phyloP scores from a whole-genome alignment of 1,140 invertebrate species.

The Nasonia giraulti region DNA sequence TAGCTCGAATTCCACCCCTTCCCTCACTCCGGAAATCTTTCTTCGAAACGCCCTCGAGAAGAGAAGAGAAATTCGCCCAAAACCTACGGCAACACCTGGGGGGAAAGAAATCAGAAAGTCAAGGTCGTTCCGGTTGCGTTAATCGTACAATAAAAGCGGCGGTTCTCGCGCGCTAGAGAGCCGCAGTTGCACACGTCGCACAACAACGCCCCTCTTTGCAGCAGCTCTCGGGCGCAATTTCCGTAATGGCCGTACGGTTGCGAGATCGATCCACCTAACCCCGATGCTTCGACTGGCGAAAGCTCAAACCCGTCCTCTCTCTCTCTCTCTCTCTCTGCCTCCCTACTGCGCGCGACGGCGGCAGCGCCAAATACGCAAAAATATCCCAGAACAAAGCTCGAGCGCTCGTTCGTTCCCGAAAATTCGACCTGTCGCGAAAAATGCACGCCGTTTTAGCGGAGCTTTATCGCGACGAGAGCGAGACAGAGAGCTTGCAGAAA shows the following conservation, averaged over 20 bases:
- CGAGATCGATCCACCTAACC: conserved; percentile 42
- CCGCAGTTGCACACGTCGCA: not conserved
- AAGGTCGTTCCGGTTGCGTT: no score
- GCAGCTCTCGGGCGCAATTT: not conserved
- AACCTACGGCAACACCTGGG: no score
- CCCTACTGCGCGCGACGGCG: not conserved
- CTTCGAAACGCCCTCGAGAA: no score
- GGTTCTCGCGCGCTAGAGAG: not conserved
- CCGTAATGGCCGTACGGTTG: conserved; percentile 25
- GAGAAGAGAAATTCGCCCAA: no score
- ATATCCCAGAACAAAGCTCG: not conserved
- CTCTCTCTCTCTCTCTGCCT: not conserved
- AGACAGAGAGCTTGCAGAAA: not conserved
- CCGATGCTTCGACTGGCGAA: conserved; percentile 13
- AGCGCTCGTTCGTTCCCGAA: not conserved
- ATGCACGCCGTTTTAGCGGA: no score
- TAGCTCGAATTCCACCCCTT: not conserved
- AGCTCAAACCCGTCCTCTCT: conserved; percentile 4
- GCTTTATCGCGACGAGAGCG: no score
- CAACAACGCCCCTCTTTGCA: not conserved
- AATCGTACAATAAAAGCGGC: not conserved
- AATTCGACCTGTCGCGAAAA: not conserved
- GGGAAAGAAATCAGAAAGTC: no score
- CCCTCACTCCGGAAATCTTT: no score
- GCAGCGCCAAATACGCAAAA: not conserved